Conservation (phyloP, 2,113 vertebrate genomes). For the Indri indri region DNA sequence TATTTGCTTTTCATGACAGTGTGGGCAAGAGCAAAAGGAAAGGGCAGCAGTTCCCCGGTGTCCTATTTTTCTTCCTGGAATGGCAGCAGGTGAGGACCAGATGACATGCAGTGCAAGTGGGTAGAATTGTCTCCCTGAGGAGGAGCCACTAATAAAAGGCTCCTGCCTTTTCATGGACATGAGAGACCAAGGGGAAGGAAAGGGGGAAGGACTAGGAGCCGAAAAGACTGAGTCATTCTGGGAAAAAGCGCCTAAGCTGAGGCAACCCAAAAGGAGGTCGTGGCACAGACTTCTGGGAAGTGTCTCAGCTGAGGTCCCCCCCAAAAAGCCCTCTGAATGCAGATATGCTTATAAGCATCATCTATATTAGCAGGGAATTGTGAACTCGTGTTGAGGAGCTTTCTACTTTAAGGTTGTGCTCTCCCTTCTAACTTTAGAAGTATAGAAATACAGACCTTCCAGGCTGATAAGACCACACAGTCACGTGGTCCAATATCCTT, state of each 20-base stretch:
- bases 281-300: background rate
- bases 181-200: background rate
- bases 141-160: background rate
- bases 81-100: background rate
- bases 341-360: background rate
- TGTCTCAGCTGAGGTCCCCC: rapidly evolving
- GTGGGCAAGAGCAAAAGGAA: background rate
- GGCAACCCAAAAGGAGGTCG: background rate
- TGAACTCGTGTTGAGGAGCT: background rate
- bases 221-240: background rate
- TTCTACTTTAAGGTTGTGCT: background rate
- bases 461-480: background rate
- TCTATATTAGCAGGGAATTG: background rate
- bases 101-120: no score
- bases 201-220: background rate
- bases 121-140: background rate
- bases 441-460: background rate
- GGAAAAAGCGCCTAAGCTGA: background rate
- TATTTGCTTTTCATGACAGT: background rate
- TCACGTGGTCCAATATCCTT: background rate
- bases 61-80: background rate
- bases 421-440: background rate
- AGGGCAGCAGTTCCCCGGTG: background rate
- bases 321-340: background rate
- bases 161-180: background rate